Base-by-base conservation (phyloP, 2,113 vertebrate genomes). In the Etheostoma cragini region DNA sequence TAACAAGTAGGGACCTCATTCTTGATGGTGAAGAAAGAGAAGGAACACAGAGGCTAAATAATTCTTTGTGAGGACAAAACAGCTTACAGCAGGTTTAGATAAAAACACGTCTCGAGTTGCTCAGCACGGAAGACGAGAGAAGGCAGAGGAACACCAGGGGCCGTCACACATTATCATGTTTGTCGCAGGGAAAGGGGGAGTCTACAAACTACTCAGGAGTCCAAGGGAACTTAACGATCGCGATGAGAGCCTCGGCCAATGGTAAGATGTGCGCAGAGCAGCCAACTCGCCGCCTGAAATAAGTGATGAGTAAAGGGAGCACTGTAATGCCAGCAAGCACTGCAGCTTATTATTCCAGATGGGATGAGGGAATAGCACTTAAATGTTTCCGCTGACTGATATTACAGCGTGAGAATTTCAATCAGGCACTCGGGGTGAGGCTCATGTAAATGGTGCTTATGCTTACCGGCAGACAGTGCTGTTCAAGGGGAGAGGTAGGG, bases 261-360 rank as follows among this genome's bases (percentile, higher is more conserved):
- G 46, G 78, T 76, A 50, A 81, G 57, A 86, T 66, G 83, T 0
- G 11, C 60, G 11, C 60, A 72, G 35, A 80, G 72, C 57, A 69
- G 78, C 70, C 69, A 56, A 64, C 67, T 30, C 5, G 15, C 79
- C 61, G 81, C 64, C 66, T 80, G 68, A 80, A 76, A 82, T 26
- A 26, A 26, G 26, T 26, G 26, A 26, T 62, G 74, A 90, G 80
- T 63, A 70, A 74, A 76, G 74, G 65, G 80, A 88, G 63, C n/a
- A 52, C 84, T 19, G 46, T 53, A 84, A 81, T 73, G 80, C 78
- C 63, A 87, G 22, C 63, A 62, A 89, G 81, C 72, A 52, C 54
- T 21, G 82, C 78, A 80, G 72, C 83, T 90, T 88, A 80, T 90
- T 91, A 91, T 88, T 90, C 74, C 78, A 79, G 80, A 86, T 83